Base-by-base conservation (phyloP, 2,888 invertebrate genomes). In the Agrotis clavis region DNA sequence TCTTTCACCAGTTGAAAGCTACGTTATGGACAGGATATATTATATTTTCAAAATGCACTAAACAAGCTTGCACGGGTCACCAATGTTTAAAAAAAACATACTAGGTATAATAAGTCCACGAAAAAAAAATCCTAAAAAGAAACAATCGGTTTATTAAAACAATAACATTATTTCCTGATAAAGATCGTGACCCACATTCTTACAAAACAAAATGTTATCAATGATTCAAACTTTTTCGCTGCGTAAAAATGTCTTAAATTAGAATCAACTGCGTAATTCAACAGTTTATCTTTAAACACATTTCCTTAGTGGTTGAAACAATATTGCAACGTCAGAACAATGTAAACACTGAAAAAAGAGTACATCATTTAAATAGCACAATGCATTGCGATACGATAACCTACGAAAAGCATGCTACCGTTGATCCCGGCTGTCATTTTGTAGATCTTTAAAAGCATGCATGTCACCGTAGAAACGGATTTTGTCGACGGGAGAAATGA, bases 191-290 rank as follows among this genome's bases (percentile, higher is more conserved):
- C 83, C 83, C 53, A 82, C 16, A 71, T 81, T 71, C 62, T 35
- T 16, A n/a, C 13, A 67, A 79, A 73, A 75, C 59, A 71, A 78
- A 66, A 66, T 53, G 56, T 79, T 82, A 78, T 81, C 79, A 30
- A n/a, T 21, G 51, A 54, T 67, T 60, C 6, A 30, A 41, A 41
- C 41, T 41, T 35, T 65, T 66, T 54, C 14, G 21, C 47, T 67
- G 75, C 71, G 83, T 48, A 79, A 66, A 79, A 67, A 51, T 50
- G 25, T 64, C 63, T 78, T 53, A 53, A 47, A 67, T 67, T 78
- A 74, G 68, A 73, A 69, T 18, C 18, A 14, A 50, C 21, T 82
- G 83, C 79, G 83, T 78, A 78, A 69, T 64, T 50, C 14, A 19
- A 14, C 0, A 2, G 30, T 13, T 72, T 82, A 72, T 82, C 79